Base-by-base conservation (phyloP, 2,888 invertebrate genomes). In the Stegana nigrithorax region DNA sequence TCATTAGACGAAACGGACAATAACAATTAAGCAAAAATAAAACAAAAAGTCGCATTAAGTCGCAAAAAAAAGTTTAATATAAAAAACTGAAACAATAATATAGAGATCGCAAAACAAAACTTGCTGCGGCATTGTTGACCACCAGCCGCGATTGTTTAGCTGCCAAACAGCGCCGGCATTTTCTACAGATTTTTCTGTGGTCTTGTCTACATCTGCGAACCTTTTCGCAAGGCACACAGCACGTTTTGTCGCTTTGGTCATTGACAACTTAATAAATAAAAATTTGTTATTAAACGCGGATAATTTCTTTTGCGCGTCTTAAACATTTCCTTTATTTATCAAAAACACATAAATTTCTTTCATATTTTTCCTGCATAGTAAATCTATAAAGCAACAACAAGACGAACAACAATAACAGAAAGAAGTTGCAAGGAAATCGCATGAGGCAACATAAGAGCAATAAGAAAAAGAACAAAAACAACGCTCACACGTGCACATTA, bases 251-350 rank as follows among this genome's bases (percentile, higher is more conserved):
- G 29, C 29, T 29, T 29, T 29, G 4, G 3, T 10, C 70, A 78
- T 75, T 75, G 75, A 75, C 75, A 75, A 75, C 75, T 75, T 73
- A 75, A 75, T 75, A 75, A 78, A 75, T 75, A 50, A 50, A n/a
- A 50, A 50, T 73, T 75, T 71, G 68, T 77, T 75, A 78, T 78
- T 78, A 75, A 75, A 72, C 71, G 71, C 76, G 76, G 72, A 78
- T 75, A 75, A 75, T 73, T 75, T 29, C 6, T 27, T 55, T 32
- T 36, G 53, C 70, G 72, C 36, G 45, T 50, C 44, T 59, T 65
- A 44, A 42, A 76, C 76, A 69, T 76, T 74, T 75, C 76, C 78
- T 73, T 70, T 70, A 71, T 73, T 76, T 78, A 76, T 74, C 74
- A 73, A 74, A 73, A 73, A 73, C 71, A 76, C 76, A 76, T 78